These are phyloP conservation scores for Drosophila prosaltans DNA, from an alignment of 1,140 invertebrate genomes.

Conservation along the genomic window DNA sequence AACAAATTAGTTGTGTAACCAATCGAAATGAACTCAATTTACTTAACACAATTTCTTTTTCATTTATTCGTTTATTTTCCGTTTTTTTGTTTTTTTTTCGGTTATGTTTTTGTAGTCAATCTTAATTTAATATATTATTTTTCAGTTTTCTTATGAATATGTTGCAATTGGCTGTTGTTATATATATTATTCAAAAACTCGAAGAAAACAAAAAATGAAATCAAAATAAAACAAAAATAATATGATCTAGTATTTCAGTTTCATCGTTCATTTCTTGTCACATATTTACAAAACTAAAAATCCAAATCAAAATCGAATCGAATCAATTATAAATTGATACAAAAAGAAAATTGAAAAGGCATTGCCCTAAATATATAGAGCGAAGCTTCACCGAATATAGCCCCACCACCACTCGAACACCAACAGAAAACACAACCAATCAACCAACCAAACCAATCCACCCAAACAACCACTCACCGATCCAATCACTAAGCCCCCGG, in stretches of 20 bases:
- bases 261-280: constrained; percentile 47
- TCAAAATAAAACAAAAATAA: neutral
- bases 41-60: neutral
- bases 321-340: neutral
- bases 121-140: constrained; percentile 22
- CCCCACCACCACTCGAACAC: neutral
- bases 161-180: constrained; percentile 78
- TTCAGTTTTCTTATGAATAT: constrained; percentile 55
- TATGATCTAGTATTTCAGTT: constrained; percentile 43
- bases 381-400: constrained; percentile 45
- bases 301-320: constrained; percentile 10
- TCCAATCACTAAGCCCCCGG: neutral
- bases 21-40: constrained; percentile 12
- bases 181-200: constrained; percentile 26
- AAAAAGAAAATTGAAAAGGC: neutral
- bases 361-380: constrained; percentile 5
- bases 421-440: neutral
- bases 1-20: constrained; percentile 14
- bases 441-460: too few relatives aligned
- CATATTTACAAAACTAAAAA: constrained; percentile 17
- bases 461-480: neutral
- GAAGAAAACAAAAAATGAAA: neutral
- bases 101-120: neutral
- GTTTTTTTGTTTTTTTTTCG: constrained; percentile 46
- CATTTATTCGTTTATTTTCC: constrained; percentile 22